Conservation (phyloP, 2,113 vertebrate species). For the Serinus canaria region DNA sequence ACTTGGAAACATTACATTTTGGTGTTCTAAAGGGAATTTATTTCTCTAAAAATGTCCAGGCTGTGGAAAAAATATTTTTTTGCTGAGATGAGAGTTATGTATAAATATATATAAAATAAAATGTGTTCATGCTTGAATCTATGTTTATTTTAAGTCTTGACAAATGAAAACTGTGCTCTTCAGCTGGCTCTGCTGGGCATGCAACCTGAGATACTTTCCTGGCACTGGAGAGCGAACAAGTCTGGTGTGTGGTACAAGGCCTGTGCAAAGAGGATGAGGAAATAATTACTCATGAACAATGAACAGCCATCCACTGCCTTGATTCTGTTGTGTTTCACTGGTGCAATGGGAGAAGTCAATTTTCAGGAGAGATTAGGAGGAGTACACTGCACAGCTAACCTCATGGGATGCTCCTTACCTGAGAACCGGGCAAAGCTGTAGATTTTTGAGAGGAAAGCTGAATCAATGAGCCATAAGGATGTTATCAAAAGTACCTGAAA, state of each 20-base stretch:
- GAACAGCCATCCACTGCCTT: background rate
- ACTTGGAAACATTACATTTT: background rate
- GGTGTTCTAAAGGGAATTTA: background rate
- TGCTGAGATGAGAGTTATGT: background rate
- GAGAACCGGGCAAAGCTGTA: background rate
- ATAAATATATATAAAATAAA: background rate
- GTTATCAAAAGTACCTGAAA: background rate
- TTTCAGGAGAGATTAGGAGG: background rate
- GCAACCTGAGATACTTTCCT: background rate
- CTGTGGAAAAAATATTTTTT: background rate
- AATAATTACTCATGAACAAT: background rate
- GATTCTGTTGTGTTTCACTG: background rate
- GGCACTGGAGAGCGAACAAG: background rate
- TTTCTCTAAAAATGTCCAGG: background rate
- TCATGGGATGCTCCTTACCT: background rate
- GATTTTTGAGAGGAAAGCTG: background rate
- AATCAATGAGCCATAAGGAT: background rate
- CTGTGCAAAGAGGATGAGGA: background rate
- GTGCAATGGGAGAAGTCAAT: background rate
- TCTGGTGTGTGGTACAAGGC: background rate
- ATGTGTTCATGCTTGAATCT: fast-evolving
- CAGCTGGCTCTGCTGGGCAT: background rate
- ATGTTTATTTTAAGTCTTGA: background rate
- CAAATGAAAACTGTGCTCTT: background rate
- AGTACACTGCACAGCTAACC: background rate